phyloP scores from a whole-genome alignment of 2,888 invertebrate genomes.

The Pristionchus exspectatus region DNA sequence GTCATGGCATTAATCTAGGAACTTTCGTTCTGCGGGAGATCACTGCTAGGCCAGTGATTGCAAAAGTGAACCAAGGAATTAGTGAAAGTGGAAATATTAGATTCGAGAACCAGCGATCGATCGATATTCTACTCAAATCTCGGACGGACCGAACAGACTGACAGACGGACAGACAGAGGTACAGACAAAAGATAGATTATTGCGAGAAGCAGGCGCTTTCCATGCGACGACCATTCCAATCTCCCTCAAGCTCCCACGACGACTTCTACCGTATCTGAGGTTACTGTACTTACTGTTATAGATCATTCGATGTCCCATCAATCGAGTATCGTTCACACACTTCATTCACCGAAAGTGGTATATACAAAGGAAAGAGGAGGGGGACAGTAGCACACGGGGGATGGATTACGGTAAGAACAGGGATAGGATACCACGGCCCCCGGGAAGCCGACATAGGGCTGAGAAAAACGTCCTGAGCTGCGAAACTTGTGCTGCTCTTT shows the following conservation, averaged over 20 bases:
- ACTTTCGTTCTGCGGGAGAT: no score
- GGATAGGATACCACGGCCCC: no score
- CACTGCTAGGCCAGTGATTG: no score
- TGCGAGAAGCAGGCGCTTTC: neutral
- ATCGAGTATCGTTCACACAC: neutral
- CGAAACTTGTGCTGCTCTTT: no score
- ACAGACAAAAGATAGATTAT: neutral
- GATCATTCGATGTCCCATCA: neutral
- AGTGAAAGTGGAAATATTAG: neutral
- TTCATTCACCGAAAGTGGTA: constrained; percentile 9
- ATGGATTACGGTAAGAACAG: neutral
- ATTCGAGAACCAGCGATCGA: neutral
- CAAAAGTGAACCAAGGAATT: neutral
- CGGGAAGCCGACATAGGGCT: no score
- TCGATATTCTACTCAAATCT: neutral
- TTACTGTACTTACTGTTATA: neutral
- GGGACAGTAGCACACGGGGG: neutral
- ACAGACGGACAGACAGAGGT: neutral
- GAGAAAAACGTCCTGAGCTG: no score
- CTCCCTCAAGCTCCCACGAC: neutral
- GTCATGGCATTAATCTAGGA: no score
- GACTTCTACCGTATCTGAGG: neutral
- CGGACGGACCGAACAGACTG: neutral
- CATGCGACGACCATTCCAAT: neutral
- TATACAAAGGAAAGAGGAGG: constrained; percentile 39